These are phyloP conservation scores for Tupaia tana DNA, from an alignment of 2,113 vertebrate species.

Conservation along the genomic window DNA sequence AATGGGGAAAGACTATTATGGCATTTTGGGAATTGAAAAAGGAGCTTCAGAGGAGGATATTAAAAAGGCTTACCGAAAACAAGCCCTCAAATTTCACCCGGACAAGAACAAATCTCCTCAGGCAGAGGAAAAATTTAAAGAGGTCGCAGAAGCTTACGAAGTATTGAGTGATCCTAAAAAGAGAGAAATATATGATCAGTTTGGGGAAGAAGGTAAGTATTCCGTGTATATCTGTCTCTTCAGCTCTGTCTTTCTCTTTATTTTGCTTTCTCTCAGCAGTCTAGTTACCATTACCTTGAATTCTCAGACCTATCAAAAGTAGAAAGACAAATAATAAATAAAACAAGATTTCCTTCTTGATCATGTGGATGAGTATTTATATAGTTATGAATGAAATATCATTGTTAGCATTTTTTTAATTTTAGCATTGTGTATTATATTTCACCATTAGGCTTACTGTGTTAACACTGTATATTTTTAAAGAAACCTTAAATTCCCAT, in stretches of 20 bases:
- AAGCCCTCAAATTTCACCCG: constrained; percentile 98
- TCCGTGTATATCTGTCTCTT: constrained; percentile 10
- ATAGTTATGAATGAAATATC: constrained; percentile 64
- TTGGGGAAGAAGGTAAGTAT: constrained; percentile 97
- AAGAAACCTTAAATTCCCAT: constrained; percentile 57
- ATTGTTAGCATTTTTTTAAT: constrained; percentile 18
- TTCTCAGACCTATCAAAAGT: background rate
- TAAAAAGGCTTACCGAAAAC: constrained; percentile 98
- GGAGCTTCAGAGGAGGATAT: constrained; percentile 98
- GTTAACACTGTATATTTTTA: constrained; percentile 59
- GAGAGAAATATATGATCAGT: constrained; percentile 98
- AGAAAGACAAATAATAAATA: constrained; percentile 52
- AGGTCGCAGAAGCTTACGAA: constrained; percentile 98
- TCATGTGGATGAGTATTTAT: constrained; percentile 57
- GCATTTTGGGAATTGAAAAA: constrained; percentile 95
- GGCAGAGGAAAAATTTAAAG: constrained; percentile 99
- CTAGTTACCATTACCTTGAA: constrained; percentile 29
- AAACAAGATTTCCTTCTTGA: constrained; percentile 47
- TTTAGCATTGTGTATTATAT: constrained; percentile 11
- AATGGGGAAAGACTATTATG: constrained; percentile 99
- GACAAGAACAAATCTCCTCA: constrained; percentile 98
- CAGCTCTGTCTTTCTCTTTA: background rate
- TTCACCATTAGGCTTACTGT: constrained; percentile 19
- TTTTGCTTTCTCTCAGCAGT: background rate
- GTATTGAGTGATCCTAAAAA: constrained; percentile 99